These are phyloP conservation scores for Scelioninae gen. 2 DNA, from an alignment of 2,888 invertebrate genomes.

Conservation along the genomic window DNA sequence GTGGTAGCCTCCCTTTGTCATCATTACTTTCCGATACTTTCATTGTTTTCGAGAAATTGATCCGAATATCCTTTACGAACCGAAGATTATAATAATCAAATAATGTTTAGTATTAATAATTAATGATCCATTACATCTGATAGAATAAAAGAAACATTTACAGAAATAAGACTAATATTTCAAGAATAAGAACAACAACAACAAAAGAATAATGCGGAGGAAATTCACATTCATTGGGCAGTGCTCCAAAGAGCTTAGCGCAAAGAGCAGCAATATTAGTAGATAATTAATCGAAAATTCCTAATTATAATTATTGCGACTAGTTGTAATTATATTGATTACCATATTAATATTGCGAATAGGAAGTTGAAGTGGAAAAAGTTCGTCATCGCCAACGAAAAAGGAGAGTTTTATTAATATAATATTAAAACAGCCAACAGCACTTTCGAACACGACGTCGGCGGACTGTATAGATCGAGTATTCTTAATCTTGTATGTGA, in stretches of 20 bases:
- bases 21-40: constrained; percentile 16
- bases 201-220: constrained; percentile 50
- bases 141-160: constrained; percentile 43
- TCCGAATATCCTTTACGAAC: constrained; percentile 45
- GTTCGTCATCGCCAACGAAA: constrained; percentile 51
- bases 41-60: constrained; percentile 28
- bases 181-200: constrained; percentile 18
- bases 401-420: constrained; percentile 32
- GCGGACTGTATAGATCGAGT: constrained; percentile 58
- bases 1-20: not conserved
- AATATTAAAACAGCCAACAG: constrained; percentile 28
- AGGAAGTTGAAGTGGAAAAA: no score
- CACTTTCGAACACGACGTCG: constrained; percentile 42
- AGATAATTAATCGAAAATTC: constrained; percentile 63
- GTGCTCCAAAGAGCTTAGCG: constrained; percentile 66
- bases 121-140: constrained; percentile 58
- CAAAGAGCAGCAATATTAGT: constrained; percentile 72
- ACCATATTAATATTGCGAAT: no score
- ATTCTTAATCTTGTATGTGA: constrained; percentile 65
- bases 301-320: constrained; percentile 51
- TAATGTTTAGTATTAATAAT: constrained; percentile 58
- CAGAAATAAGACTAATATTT: constrained; percentile 35
- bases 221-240: constrained; percentile 62
- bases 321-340: constrained; percentile 45
- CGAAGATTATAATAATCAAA: constrained; percentile 54